Evolutionary conservation across 2,888 invertebrate species (phyloP).

Genomic region (Amiota communis): DNA sequence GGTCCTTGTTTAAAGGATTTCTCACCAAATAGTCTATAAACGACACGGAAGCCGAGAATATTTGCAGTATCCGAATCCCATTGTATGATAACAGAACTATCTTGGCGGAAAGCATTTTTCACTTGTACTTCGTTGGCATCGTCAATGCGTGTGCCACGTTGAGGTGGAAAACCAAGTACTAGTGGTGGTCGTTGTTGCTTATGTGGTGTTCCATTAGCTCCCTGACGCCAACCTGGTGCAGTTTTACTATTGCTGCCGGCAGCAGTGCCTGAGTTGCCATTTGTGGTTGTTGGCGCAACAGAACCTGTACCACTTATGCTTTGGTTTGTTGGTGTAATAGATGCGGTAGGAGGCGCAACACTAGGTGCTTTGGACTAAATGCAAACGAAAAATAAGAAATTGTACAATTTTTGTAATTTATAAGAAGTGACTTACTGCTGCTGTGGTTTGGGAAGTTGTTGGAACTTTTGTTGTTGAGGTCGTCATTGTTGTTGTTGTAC

Average conservation of each 20-base stretch:
- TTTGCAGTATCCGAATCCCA: conserved; percentile 93
- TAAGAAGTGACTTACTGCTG: background rate
- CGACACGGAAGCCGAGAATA: conserved; percentile 90
- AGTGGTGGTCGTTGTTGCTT: conserved; percentile 80
- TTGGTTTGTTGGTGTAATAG: conserved; percentile 39
- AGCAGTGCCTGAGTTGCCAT: conserved; percentile 24
- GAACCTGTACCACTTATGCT: conserved; percentile 53
- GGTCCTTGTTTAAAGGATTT: conserved; percentile 92
- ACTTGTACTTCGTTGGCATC: conserved; percentile 86
- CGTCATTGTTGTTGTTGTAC: conserved; percentile 41
- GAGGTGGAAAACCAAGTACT: conserved; percentile 81
- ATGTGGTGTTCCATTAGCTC: conserved; percentile 61
- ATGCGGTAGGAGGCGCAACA: conserved; percentile 25
- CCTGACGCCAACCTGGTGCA: conserved; percentile 68
- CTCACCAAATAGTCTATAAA: conserved; percentile 91
- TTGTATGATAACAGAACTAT: conserved; percentile 90
- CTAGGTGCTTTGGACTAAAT: conserved; percentile 34
- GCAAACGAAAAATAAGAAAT: background rate
- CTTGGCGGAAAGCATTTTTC: conserved; percentile 86
- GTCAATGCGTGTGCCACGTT: conserved; percentile 78
- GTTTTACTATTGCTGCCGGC: conserved; percentile 56
- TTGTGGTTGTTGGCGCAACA: conserved; percentile 54
- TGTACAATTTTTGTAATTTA: no score
- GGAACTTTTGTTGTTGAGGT: conserved; percentile 42
- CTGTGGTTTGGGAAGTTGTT: conserved; percentile 37